Evolutionary conservation across 1,140 invertebrate species (phyloP).

Genomic region (Brachionus manjavacas): DNA sequence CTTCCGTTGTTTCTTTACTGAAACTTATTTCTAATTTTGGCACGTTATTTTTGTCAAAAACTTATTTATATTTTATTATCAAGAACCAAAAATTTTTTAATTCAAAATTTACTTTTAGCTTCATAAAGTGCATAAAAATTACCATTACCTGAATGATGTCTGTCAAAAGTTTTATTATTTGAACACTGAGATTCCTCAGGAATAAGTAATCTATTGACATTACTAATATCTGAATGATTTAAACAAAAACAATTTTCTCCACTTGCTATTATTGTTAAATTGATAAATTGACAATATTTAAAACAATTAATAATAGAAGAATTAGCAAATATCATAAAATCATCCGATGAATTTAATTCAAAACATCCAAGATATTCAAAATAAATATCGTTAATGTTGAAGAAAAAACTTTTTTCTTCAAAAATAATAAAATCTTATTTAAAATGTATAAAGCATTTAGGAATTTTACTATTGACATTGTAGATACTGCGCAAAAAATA

Average conservation of each 20-base stretch:
- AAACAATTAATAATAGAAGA: background rate
- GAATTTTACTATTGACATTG: background rate
- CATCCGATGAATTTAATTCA: background rate
- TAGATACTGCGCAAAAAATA: background rate
- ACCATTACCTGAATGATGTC: background rate
- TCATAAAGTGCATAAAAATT: background rate
- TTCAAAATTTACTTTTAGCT: background rate
- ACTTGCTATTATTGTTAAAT: background rate
- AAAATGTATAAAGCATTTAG: too few species aligned
- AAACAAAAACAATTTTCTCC: background rate
- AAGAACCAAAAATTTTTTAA: background rate
- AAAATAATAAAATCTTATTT: background rate
- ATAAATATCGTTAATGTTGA: background rate
- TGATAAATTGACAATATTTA: background rate
- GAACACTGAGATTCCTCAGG: background rate
- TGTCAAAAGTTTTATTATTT: background rate
- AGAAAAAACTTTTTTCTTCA: background rate
- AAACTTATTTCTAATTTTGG: background rate
- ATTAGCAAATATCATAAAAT: background rate
- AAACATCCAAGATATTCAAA: background rate
- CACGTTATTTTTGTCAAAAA: background rate
- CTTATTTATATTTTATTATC: background rate
- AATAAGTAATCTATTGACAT: background rate
- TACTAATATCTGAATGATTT: too few species aligned
- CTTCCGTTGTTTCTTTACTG: background rate